These are phyloP conservation scores for Drosophila nigritarsus DNA, from an alignment of 2,888 invertebrate genomes.

Conservation along the genomic window DNA sequence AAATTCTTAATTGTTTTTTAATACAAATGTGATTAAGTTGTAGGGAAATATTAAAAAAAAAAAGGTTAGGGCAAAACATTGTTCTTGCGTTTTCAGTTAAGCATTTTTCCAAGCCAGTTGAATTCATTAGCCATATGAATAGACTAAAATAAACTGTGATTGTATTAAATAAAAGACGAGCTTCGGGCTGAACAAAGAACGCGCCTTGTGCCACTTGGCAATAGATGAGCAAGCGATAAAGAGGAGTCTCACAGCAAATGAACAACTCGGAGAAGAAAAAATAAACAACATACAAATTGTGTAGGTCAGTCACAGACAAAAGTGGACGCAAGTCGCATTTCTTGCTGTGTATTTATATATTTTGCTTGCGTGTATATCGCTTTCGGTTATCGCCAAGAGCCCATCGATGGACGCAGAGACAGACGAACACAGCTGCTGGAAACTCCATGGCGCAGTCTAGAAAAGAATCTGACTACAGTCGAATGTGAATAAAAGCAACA, in stretches of 20 bases:
- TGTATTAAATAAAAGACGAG: slow-evolving; percentile 7
- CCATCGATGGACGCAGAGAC: slow-evolving; percentile 16
- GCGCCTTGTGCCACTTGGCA: slow-evolving; percentile 30
- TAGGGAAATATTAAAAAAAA: background rate
- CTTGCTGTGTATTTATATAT: slow-evolving; percentile 51
- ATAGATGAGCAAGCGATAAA: slow-evolving; percentile 6
- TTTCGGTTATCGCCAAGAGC: slow-evolving; percentile 40
- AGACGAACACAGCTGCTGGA: slow-evolving; percentile 48
- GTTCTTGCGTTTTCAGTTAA: background rate
- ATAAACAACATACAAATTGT: slow-evolving; percentile 40
- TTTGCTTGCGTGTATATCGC: slow-evolving; percentile 24
- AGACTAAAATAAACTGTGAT: slow-evolving; percentile 15
- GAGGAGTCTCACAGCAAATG: slow-evolving; percentile 6
- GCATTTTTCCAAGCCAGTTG: background rate
- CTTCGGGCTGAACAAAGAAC: slow-evolving; percentile 35
- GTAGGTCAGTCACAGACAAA: slow-evolving; percentile 41
- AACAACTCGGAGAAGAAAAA: background rate
- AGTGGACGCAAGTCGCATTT: slow-evolving; percentile 28
- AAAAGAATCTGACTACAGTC: slow-evolving; percentile 61
- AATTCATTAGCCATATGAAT: slow-evolving; percentile 7
- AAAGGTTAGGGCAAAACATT: background rate
- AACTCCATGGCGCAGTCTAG: slow-evolving; percentile 45
- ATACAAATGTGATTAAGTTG: background rate
- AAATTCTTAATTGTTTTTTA: background rate
- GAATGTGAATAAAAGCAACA: slow-evolving; percentile 56